These are phyloP conservation scores for Sigmodon hispidus DNA, from an alignment of 2,113 vertebrate species.

Conservation along the genomic window DNA sequence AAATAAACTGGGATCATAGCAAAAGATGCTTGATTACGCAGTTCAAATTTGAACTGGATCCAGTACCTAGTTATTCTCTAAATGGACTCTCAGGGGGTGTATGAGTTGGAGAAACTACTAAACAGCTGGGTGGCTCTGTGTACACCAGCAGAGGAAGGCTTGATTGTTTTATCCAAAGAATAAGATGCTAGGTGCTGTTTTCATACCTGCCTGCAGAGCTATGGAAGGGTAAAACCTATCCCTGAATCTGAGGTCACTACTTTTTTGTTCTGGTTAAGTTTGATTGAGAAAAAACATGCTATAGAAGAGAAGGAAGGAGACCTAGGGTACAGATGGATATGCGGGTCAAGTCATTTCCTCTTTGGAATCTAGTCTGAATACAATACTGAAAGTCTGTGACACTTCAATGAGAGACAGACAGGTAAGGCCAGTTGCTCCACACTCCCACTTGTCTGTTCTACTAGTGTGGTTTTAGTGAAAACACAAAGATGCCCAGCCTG, in stretches of 20 bases:
- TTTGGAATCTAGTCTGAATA: slow-evolving; percentile 35
- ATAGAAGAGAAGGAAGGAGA: background rate
- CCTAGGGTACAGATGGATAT: background rate
- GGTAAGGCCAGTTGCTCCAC: background rate
- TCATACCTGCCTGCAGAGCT: background rate
- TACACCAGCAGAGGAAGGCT: background rate
- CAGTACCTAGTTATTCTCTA: slow-evolving; percentile 19
- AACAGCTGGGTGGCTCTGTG: slow-evolving; percentile 31
- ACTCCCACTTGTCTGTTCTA: background rate
- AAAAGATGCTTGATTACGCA: slow-evolving; percentile 8
- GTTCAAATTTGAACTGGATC: slow-evolving; percentile 23
- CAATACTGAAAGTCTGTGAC: background rate
- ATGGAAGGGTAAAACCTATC: background rate
- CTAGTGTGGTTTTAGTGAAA: background rate
- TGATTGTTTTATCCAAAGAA: background rate
- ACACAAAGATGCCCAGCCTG: background rate
- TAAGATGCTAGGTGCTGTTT: background rate
- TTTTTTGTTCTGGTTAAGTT: background rate
- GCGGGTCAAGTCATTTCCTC: background rate
- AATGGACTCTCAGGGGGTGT: slow-evolving; percentile 15
- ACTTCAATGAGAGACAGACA: background rate
- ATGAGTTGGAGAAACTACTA: background rate
- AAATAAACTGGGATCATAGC: background rate
- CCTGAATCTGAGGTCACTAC: background rate
- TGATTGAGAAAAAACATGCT: slow-evolving; percentile 17